Conservation (phyloP, 2,113 vertebrate species). For the Hydrolagus affinis region DNA sequence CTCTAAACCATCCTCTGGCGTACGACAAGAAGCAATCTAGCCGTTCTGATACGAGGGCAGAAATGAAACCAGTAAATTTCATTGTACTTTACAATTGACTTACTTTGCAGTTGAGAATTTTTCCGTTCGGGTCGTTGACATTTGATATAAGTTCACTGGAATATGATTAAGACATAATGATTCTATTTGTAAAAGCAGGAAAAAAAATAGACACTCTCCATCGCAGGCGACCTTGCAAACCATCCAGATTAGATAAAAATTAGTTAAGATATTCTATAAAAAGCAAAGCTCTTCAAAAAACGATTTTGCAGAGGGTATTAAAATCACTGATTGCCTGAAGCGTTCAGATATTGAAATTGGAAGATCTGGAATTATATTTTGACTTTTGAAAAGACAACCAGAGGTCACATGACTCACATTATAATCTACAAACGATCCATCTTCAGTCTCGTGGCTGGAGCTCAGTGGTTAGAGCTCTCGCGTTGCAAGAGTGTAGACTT, state of each 20-base stretch:
- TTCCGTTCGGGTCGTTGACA: background rate
- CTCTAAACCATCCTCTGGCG: background rate
- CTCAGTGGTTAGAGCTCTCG: too few relatives aligned
- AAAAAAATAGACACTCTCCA: background rate
- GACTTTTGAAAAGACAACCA: background rate
- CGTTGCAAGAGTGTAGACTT: too few relatives aligned
- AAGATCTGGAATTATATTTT: background rate
- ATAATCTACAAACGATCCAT: background rate
- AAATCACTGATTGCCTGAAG: slow-evolving; percentile 3
- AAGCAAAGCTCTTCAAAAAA: slow-evolving; percentile 4
- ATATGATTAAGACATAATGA: background rate
- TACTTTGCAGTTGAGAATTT: background rate
- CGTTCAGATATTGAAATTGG: slow-evolving; percentile 3
- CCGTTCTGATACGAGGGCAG: background rate
- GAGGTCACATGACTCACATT: slow-evolving; percentile 6
- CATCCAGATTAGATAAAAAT: background rate
- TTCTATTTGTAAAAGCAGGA: background rate
- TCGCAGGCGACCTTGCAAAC: background rate
- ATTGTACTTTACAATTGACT: background rate
- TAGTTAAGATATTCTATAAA: slow-evolving; percentile 18
- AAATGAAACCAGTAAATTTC: slow-evolving; percentile 14
- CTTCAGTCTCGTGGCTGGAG: too few relatives aligned
- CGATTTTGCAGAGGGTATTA: background rate
- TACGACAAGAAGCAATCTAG: background rate
- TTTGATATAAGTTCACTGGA: background rate